phyloP scores from a whole-genome alignment of 2,797 vertebrate species.

The Rhabdophis nuchalis region DNA sequence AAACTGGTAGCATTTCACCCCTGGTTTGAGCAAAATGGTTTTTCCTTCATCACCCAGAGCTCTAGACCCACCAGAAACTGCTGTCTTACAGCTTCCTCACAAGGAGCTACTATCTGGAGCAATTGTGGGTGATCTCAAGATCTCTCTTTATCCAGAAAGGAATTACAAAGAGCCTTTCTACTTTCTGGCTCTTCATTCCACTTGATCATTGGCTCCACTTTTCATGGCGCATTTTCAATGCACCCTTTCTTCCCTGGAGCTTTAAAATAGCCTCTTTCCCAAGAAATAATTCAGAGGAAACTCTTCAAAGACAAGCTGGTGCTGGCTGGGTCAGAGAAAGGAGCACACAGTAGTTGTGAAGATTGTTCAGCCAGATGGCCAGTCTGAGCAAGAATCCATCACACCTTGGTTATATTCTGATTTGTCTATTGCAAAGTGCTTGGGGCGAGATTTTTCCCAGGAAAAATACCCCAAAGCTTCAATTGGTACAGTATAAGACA shows the following conservation, averaged over 20 bases:
- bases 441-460: neutral
- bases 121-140: neutral
- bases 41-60: neutral
- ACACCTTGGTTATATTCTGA: neutral
- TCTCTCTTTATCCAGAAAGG: neutral
- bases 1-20: too few relatives aligned
- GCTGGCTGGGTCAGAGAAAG: neutral
- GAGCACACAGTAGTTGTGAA: neutral
- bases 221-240: neutral
- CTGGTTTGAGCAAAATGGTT: neutral
- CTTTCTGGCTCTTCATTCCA: neutral
- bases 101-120: neutral
- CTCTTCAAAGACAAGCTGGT: neutral
- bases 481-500: neutral
- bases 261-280: neutral
- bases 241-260: neutral
- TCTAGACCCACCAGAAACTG: neutral
- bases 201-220: neutral
- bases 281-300: neutral
- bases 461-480: neutral
- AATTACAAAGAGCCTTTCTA: neutral
- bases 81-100: neutral
- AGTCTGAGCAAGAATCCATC: neutral
- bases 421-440: neutral
- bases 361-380: neutral